Evolutionary conservation across 2,888 invertebrate genomes (phyloP), one percentile per base, ranked within the genome.

Genomic region (Apodemia duryi): DNA sequence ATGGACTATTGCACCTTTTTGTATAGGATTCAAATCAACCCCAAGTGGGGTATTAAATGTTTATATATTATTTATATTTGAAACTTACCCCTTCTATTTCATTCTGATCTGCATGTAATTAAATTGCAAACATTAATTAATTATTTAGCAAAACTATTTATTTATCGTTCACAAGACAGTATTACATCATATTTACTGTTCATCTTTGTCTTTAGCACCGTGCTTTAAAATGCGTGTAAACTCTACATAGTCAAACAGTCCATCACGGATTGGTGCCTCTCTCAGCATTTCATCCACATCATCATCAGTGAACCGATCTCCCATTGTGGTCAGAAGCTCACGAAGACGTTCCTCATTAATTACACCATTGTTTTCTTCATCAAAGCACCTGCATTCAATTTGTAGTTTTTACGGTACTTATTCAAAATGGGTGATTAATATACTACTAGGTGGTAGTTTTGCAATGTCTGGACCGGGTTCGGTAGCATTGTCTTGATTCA

Each of bases 221-320:
- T 99, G 99, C 85, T 99, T 99, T 75, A 99, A 93, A 81, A 99
- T 99, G 80, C 99, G 95, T 49, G 99, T 99, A 84, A 99, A 99
- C 92, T 99, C 99, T 63, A 98, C 95, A 82, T 99, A 99, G 91
- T 99, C 98, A 82, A 99, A 99, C 83, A 98, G 94, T 0, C 97
- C 96, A 63, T 95, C 96, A 77, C 98, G 97, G 77, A 99, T 99
- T 4, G 99, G 99, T 46, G 99, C 99, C 88, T 99, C 99, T 6
- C 99, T 94, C 79, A 98, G 97, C 97, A 99, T 98, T 86, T 99
- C 99, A 84, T 99, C 99, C 0, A 99, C 98, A 86, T 99, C 98
- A 80, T 99, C 98, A 79, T 99, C 98, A n/a, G 96, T 95, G 85
- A 97, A 97, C 61, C 99, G 94, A 88, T 99, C 99, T 4, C 99